Percentiles rank a stretch among this genome's conserved stretches.
These are phyloP conservation scores for Sarcophaga rosellei DNA, from an alignment of 2,888 invertebrate species.

Conservation along the genomic window DNA sequence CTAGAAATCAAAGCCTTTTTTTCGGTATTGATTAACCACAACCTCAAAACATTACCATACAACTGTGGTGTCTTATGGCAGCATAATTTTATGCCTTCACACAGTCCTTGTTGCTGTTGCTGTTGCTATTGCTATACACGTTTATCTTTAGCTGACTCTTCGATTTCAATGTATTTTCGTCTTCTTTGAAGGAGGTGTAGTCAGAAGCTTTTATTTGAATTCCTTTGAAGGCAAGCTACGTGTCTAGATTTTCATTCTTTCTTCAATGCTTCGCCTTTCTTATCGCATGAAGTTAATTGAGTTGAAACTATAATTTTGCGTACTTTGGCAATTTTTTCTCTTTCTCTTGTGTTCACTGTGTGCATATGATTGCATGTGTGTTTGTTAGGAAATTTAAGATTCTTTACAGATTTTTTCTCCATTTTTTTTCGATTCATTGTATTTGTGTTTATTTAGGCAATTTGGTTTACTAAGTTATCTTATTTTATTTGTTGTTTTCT, in stretches of 20 bases:
- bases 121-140: neutral
- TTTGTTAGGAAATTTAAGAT: conserved; percentile 36
- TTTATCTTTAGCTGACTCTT: conserved; percentile 39
- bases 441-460: conserved; percentile 3
- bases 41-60: neutral
- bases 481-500: too few species aligned
- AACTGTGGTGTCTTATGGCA: too few species aligned
- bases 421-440: neutral
- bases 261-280: neutral
- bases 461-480: neutral
- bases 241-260: conserved; percentile 31
- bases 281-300: conserved; percentile 53
- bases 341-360: neutral
- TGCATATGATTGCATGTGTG: neutral
- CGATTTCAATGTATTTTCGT: neutral
- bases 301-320: conserved; percentile 43
- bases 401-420: conserved; percentile 12
- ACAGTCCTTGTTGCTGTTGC: too few species aligned
- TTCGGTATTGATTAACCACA: neutral
- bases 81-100: neutral
- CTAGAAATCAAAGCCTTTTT: neutral
- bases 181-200: conserved; percentile 5
- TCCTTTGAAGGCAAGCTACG: conserved; percentile 1
- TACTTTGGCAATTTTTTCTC: neutral
- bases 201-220: too few species aligned